phyloP scores from a whole-genome alignment of 2,797 vertebrate genomes.

The Tragopan temminckii region DNA sequence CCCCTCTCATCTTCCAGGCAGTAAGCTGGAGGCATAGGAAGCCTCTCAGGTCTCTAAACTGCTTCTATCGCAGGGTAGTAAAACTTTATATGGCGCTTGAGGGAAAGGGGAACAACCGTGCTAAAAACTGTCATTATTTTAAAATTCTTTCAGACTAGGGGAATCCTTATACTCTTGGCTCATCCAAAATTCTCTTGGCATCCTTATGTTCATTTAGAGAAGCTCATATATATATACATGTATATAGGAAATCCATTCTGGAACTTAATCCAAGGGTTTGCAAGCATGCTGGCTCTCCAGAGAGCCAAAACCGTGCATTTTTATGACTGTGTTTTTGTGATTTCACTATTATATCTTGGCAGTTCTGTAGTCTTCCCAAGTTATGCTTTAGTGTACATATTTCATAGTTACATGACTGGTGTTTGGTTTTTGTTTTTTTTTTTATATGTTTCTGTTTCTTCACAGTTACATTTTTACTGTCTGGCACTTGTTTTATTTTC shows the following conservation, averaged over 20 bases:
- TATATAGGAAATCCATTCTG: slow-evolving; percentile 54
- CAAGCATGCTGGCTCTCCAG: slow-evolving; percentile 5
- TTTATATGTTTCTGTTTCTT: neutral
- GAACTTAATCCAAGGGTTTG: slow-evolving; percentile 46
- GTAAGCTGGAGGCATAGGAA: neutral
- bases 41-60: neutral
- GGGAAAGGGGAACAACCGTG: neutral
- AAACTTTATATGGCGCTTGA: neutral
- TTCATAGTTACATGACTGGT: neutral
- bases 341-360: slow-evolving; percentile 18
- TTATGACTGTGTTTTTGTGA: neutral
- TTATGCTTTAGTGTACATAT: slow-evolving; percentile 15
- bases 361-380: neutral
- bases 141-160: neutral
- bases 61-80: neutral
- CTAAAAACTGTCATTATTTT: neutral
- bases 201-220: slow-evolving; percentile 25
- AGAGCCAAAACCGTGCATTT: neutral
- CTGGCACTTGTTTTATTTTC: neutral
- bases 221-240: neutral
- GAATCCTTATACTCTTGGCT: slow-evolving; percentile 13
- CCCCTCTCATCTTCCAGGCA: fast-evolving
- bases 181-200: slow-evolving; percentile 6
- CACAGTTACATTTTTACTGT: slow-evolving; percentile 13
- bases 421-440: neutral